phyloP scores from a whole-genome alignment of 1,140 invertebrate genomes.

The Charaxes varanes region DNA sequence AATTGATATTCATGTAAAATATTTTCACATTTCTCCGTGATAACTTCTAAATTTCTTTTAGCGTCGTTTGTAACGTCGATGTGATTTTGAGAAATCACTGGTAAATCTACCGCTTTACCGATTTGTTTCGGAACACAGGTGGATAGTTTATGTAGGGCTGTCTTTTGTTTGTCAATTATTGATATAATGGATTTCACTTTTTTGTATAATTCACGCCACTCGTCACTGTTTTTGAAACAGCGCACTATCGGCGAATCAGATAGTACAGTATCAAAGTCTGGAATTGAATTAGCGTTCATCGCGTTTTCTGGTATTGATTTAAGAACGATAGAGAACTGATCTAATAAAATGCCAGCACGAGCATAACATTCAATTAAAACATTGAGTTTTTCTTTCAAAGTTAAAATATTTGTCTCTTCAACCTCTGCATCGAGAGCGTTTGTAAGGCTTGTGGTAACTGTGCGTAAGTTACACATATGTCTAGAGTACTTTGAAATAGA shows the following conservation, averaged over 20 bases:
- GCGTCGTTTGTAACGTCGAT: slow-evolving; percentile 47
- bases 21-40: slow-evolving; percentile 33
- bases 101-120: slow-evolving; percentile 27
- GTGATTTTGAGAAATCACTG: slow-evolving; percentile 48
- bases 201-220: slow-evolving; percentile 67
- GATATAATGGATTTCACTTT: slow-evolving; percentile 58
- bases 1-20: slow-evolving; percentile 57
- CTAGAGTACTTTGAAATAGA: slow-evolving; percentile 68
- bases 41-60: slow-evolving; percentile 42
- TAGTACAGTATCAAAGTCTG: slow-evolving; percentile 49
- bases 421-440: slow-evolving; percentile 56
- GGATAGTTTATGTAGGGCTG: slow-evolving; percentile 48
- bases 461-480: slow-evolving; percentile 65
- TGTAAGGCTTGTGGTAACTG: slow-evolving; percentile 53
- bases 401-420: slow-evolving; percentile 34
- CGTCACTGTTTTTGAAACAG: slow-evolving; percentile 67
- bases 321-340: slow-evolving; percentile 77
- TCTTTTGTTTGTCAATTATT: slow-evolving; percentile 62
- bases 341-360: slow-evolving; percentile 68
- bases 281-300: slow-evolving; percentile 31
- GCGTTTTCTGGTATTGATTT: slow-evolving; percentile 75
- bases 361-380: slow-evolving; percentile 70
- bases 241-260: slow-evolving; percentile 65
- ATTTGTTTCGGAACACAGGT: slow-evolving; percentile 38
- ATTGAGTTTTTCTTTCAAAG: slow-evolving; percentile 32